Conservation (phyloP, 2,113 vertebrate species). For the Centropristis striata region DNA sequence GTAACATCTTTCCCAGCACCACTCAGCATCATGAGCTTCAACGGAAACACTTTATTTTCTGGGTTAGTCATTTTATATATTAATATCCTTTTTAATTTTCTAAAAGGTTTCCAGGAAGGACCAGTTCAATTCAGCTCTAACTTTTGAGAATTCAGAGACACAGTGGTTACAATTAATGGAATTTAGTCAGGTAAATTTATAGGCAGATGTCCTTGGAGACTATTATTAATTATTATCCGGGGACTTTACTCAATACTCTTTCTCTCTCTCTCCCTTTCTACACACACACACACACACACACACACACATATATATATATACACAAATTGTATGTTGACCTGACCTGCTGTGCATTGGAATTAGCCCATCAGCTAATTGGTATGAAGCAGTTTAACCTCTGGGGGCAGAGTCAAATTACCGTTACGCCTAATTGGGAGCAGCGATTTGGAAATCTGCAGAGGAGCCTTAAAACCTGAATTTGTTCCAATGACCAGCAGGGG, state of each 20-base stretch:
- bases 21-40: background rate
- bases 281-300: too few species aligned
- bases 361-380: too few species aligned
- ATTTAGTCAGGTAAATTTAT: background rate
- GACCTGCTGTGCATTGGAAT: background rate
- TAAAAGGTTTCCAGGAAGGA: background rate
- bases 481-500: too few species aligned
- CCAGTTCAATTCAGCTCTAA: background rate
- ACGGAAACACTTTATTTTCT: background rate
- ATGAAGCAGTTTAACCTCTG: too few species aligned
- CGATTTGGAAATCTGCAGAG: too few species aligned
- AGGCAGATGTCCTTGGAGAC: background rate
- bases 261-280: too few species aligned
- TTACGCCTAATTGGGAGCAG: too few species aligned
- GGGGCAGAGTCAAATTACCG: too few species aligned
- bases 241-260: background rate
- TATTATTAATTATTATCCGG: background rate
- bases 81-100: background rate
- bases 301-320: too few species aligned
- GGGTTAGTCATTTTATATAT: background rate
- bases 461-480: too few species aligned
- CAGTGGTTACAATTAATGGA: too few species aligned
- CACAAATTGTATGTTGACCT: background rate
- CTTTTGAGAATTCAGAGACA: background rate
- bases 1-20: background rate